Percentiles rank a stretch among this genome's conserved stretches.
phyloP scores from a whole-genome alignment of 2,113 vertebrate genomes.

The rat (Rattus norvegicus) region DNA sequence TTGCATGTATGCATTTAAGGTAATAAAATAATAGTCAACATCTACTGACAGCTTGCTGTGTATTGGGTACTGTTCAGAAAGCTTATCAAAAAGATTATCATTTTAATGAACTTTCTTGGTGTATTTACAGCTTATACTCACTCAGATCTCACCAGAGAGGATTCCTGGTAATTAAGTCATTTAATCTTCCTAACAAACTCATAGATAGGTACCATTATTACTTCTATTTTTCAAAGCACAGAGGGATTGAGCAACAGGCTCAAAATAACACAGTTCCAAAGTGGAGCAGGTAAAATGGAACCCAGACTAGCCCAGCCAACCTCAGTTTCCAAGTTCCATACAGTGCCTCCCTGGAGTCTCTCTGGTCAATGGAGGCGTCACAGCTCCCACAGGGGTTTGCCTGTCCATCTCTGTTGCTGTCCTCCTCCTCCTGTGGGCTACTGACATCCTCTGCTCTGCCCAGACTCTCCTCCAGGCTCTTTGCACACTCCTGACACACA shows the following conservation, averaged over 20 bases:
- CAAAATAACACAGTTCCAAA: not conserved
- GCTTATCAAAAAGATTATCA: not conserved
- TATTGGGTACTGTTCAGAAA: constrained; percentile 9
- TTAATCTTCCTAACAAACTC: constrained; percentile 23
- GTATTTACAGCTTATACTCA: not conserved
- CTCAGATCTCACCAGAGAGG: not conserved
- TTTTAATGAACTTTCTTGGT: constrained; percentile 8
- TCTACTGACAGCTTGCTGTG: constrained; percentile 32
- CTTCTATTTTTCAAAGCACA: not conserved
- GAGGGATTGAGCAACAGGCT: not conserved
- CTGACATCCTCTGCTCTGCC: not conserved
- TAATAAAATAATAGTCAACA: not conserved
- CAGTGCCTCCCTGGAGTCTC: fast-evolving
- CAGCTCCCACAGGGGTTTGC: too few relatives aligned
- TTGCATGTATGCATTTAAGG: not conserved
- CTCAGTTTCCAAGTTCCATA: not conserved
- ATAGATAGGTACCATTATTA: not conserved
- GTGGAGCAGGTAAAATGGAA: not conserved
- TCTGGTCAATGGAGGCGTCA: not conserved
- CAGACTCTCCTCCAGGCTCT: not conserved
- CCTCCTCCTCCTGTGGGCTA: not conserved
- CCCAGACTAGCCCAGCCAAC: not conserved
- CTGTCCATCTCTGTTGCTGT: not conserved
- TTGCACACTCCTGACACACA: not conserved
- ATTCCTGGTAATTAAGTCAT: constrained; percentile 34